These are phyloP conservation scores for Strix uralensis DNA, from an alignment of 2,113 vertebrate species.

Conservation along the genomic window DNA sequence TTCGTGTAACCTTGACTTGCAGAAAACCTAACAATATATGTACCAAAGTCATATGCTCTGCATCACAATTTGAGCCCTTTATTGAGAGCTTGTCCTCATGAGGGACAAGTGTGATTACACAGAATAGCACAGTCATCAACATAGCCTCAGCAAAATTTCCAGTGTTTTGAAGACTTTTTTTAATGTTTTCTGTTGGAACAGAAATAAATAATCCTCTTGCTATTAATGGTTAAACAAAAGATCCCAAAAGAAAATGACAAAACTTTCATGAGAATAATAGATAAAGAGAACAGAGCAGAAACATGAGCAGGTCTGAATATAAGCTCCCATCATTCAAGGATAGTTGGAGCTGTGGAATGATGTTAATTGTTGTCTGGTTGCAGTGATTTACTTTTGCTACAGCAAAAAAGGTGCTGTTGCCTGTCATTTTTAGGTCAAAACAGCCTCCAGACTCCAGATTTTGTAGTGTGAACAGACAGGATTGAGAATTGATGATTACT, in stretches of 20 bases:
- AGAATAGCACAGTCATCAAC: not conserved
- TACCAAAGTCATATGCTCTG: not conserved
- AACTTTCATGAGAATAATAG: not conserved
- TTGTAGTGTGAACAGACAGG: not conserved
- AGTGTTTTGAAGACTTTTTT: not conserved
- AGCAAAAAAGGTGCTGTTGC: not conserved
- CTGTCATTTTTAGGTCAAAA: constrained; percentile 7
- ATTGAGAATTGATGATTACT: not conserved
- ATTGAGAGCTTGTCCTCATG: not conserved
- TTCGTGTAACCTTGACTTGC: not conserved
- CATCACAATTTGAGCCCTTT: not conserved
- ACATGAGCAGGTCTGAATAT: not conserved
- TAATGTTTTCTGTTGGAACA: not conserved
- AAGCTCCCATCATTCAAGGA: not conserved
- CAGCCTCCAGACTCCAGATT: not conserved
- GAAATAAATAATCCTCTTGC: not conserved
- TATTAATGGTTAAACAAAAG: not conserved
- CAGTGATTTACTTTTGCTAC: not conserved
- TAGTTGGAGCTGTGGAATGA: not conserved
- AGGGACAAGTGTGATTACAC: not conserved
- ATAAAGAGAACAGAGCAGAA: not conserved
- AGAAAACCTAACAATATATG: not conserved
- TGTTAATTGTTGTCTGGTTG: constrained; percentile 5
- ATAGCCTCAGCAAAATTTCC: not conserved
- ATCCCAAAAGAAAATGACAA: not conserved